A percentile compares a stretch with the other conserved stretches of the same genome.
Conservation (phyloP, 2,113 vertebrate species). For the Notothenia rossii region DNA sequence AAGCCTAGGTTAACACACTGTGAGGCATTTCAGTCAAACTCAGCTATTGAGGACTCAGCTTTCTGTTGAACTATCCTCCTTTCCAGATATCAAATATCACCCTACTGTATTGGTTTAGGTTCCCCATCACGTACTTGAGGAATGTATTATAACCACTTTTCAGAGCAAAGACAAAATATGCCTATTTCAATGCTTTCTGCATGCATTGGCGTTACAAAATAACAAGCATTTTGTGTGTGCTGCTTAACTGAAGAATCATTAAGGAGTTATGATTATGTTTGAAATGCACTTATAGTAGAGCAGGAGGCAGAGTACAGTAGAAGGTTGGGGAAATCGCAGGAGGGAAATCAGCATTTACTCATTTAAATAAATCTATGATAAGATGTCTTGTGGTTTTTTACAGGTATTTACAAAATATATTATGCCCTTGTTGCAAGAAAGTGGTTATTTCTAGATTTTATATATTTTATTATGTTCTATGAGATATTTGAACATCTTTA, state of each 20-base stretch:
- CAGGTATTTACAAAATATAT: conserved; percentile 13
- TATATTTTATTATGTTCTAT: not conserved
- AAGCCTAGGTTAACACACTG: no score
- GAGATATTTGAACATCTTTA: not conserved
- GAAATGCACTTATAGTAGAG: conserved; percentile 23
- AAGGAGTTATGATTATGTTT: conserved; percentile 23
- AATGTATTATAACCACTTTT: not conserved
- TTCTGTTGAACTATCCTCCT: no score
- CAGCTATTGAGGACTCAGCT: no score
- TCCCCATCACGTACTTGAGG: not conserved
- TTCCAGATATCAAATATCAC: conserved; percentile 9
- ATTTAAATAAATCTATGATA: conserved; percentile 23
- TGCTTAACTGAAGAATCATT: conserved; percentile 16
- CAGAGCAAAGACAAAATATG: not conserved
- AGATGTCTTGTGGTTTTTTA: conserved; percentile 6
- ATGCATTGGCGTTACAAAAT: not conserved
- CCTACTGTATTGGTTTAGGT: no score
- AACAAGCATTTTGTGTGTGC: conserved; percentile 2
- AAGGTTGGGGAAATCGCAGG: conserved; percentile 23
- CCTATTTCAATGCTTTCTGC: not conserved
- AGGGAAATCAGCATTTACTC: conserved; percentile 25
- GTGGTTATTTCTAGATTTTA: not conserved
- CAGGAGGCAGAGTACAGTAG: not conserved
- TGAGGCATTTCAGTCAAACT: no score
- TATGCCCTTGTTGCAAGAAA: not conserved